Percentiles rank a stretch among this genome's conserved stretches.
Evolutionary conservation across 2,797 vertebrate species (phyloP).

Genomic region (Enteromius viviparus): DNA sequence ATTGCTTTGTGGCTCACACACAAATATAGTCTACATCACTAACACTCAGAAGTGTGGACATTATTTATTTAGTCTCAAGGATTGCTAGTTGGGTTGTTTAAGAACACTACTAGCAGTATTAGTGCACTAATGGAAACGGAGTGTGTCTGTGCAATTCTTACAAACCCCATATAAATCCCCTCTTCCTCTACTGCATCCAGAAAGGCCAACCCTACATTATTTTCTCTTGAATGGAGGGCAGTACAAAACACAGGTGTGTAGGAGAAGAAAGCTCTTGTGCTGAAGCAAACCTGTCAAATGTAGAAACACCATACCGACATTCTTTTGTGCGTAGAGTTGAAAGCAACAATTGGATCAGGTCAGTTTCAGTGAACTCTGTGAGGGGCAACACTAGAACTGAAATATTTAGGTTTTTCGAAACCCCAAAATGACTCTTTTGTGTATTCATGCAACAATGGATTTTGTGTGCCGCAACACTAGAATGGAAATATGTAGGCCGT

Average conservation of each 20-base stretch:
- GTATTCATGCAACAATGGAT: constrained; percentile 18
- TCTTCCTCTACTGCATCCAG: neutral
- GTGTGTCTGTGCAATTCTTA: neutral
- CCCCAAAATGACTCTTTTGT: constrained; percentile 16
- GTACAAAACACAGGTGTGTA: constrained; percentile 30
- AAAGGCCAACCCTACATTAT: constrained; percentile 4
- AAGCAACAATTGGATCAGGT: constrained; percentile 10
- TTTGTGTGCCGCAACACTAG: neutral
- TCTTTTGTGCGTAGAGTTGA: neutral
- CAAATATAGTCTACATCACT: neutral
- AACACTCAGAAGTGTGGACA: neutral
- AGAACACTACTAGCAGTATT: neutral
- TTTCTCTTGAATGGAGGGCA: neutral
- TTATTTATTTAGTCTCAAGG: neutral
- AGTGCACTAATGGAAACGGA: neutral
- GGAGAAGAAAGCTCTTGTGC: constrained; percentile 9
- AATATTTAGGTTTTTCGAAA: constrained; percentile 17
- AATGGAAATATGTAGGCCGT: constrained; percentile 27
- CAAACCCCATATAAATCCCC: neutral
- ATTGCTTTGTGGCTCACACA: neutral
- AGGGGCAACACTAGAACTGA: neutral
- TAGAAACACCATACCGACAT: neutral
- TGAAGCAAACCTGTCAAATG: constrained; percentile 25
- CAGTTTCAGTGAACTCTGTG: constrained; percentile 17
- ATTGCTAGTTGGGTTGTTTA: constrained; percentile 12